Evolutionary conservation across 2,113 vertebrate species (phyloP).

Genomic region (Ranitomeya imitator): DNA sequence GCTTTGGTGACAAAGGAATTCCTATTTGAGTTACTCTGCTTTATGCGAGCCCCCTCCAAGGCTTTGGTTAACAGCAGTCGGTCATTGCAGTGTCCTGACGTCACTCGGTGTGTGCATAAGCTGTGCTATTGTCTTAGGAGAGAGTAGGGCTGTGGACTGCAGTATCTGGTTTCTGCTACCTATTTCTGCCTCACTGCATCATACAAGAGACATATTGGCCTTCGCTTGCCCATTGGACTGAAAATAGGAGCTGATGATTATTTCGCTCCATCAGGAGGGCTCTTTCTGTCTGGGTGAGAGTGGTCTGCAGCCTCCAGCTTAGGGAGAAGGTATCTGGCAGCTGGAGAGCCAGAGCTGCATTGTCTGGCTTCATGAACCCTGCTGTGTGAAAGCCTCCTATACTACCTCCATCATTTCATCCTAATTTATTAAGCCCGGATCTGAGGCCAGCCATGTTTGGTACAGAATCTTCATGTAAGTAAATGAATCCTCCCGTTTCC

Average conservation of each 20-base stretch:
- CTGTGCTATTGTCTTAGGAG: slow-evolving; percentile 87
- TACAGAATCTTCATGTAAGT: slow-evolving; percentile 98
- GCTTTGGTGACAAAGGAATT: slow-evolving; percentile 77
- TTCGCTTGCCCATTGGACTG: slow-evolving; percentile 69
- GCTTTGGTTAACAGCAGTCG: slow-evolving; percentile 73
- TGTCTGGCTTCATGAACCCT: slow-evolving; percentile 93
- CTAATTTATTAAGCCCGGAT: slow-evolving; percentile 75
- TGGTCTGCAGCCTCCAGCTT: slow-evolving; percentile 67
- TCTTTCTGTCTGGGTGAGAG: slow-evolving; percentile 64
- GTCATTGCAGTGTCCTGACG: slow-evolving; percentile 83
- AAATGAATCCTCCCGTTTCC: slow-evolving; percentile 61
- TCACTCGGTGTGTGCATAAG: slow-evolving; percentile 84
- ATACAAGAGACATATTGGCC: slow-evolving; percentile 62
- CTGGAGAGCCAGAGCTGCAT: slow-evolving; percentile 84
- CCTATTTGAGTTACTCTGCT: slow-evolving; percentile 67
- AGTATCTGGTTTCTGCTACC: slow-evolving; percentile 72
- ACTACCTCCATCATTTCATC: slow-evolving; percentile 69
- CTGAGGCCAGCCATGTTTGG: slow-evolving; percentile 97
- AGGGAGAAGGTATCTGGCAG: slow-evolving; percentile 78
- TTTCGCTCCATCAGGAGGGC: slow-evolving; percentile 63
- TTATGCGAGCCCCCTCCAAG: slow-evolving; percentile 68
- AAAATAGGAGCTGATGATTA: slow-evolving; percentile 64
- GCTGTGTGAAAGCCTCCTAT: slow-evolving; percentile 88
- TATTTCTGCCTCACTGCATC: slow-evolving; percentile 67
- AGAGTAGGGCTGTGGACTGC: slow-evolving; percentile 77